A percentile compares a stretch with the other conserved stretches of the same genome.
phyloP scores from a whole-genome alignment of 2,888 invertebrate genomes.

The Drosophila nr. fundita region DNA sequence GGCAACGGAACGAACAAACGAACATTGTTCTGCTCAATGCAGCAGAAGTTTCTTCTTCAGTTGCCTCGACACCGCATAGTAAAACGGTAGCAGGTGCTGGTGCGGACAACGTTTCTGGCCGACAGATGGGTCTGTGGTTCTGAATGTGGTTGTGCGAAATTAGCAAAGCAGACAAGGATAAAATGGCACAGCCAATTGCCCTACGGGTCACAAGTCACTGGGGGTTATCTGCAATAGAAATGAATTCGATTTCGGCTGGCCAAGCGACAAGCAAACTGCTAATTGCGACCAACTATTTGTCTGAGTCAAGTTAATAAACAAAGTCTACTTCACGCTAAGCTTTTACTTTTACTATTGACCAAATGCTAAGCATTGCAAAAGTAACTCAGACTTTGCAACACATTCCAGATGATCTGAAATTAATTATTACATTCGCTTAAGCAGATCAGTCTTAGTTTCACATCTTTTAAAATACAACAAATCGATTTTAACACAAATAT shows the following conservation, averaged over 20 bases:
- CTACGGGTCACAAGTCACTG: conserved; percentile 8
- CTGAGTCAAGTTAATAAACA: neutral
- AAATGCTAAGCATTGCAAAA: neutral
- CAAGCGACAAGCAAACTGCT: neutral
- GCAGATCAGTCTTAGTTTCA: neutral
- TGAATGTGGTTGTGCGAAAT: conserved; percentile 6
- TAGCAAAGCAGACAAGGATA: conserved; percentile 33
- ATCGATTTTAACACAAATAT: neutral
- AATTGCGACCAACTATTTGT: neutral
- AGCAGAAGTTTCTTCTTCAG: conserved; percentile 27
- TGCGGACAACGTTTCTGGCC: neutral
- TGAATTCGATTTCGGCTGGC: conserved; percentile 13
- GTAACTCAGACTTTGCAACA: neutral
- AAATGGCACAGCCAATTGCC: conserved; percentile 14
- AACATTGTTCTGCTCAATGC: conserved; percentile 5
- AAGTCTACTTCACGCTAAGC: neutral
- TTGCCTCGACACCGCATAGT: conserved; percentile 18
- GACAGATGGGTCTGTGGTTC: neutral
- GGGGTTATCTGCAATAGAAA: conserved; percentile 31
- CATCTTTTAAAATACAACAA: neutral
- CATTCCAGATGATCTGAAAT: neutral
- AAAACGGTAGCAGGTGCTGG: conserved; percentile 5
- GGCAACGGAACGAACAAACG: conserved; percentile 42
- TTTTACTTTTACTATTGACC: neutral
- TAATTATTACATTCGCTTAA: neutral